Conservation (phyloP, 2,888 invertebrate genomes). For the Drosophila diplacantha region DNA sequence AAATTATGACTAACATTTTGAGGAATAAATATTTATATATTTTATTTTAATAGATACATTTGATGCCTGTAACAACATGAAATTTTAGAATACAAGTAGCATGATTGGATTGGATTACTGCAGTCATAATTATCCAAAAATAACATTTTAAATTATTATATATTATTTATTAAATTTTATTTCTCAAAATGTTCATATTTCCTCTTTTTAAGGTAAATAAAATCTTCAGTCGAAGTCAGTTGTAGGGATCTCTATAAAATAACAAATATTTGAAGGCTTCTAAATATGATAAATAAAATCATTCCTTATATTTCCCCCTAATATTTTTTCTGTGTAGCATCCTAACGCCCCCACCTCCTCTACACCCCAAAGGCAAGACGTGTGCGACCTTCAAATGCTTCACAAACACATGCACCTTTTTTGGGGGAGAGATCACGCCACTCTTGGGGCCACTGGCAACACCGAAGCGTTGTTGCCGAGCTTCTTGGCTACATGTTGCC, state of each 20-base stretch:
- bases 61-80: too few species aligned
- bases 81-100: too few species aligned
- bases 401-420: conserved; percentile 34
- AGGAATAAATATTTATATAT: too few species aligned
- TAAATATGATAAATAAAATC: background rate
- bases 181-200: background rate
- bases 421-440: conserved; percentile 62
- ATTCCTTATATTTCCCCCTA: background rate
- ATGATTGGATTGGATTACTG: too few species aligned
- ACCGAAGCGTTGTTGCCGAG: conserved; percentile 58
- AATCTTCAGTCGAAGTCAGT: background rate
- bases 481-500: conserved; percentile 48
- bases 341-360: conserved; percentile 15
- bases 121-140: too few species aligned
- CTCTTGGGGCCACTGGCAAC: conserved; percentile 36
- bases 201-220: background rate
- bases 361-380: conserved; percentile 18
- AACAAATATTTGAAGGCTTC: too few species aligned
- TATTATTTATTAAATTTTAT: background rate
- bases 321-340: conserved; percentile 6
- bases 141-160: too few species aligned
- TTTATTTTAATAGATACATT: too few species aligned
- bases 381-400: conserved; percentile 66
- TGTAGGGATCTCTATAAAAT: too few species aligned
- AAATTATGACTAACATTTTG: too few species aligned